Evolutionary conservation across 1,140 invertebrate species (phyloP).

Genomic region (Drosophila busckii): DNA sequence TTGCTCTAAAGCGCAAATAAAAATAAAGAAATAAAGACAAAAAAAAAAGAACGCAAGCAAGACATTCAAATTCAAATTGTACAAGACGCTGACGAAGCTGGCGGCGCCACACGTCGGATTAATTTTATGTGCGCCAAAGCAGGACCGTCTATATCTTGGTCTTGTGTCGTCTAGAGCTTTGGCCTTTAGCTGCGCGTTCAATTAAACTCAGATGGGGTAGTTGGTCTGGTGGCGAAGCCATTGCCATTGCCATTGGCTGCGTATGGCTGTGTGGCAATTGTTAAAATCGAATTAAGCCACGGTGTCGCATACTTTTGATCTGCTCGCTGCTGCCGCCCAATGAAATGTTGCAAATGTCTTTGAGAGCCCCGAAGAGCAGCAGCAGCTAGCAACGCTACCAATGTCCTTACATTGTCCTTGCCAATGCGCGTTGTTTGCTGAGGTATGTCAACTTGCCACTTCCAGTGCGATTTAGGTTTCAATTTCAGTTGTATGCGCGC

Average conservation of each 20-base stretch:
- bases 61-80: conserved; percentile 76
- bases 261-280: conserved; percentile 55
- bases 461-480: conserved; percentile 42
- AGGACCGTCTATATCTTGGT: conserved; percentile 14
- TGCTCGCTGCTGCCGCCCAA: conserved; percentile 58
- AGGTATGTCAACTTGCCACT: conserved; percentile 21
- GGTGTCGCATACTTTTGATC: conserved; percentile 77
- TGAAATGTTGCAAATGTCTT: conserved; percentile 61
- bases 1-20: conserved; percentile 48
- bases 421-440: conserved; percentile 29
- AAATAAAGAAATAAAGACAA: conserved; percentile 36
- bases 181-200: conserved; percentile 30
- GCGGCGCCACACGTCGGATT: conserved; percentile 74
- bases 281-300: conserved; percentile 77
- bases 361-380: neutral
- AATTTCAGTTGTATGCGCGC: conserved; percentile 64
- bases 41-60: conserved; percentile 38
- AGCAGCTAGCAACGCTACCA: conserved; percentile 14
- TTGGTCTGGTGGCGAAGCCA: neutral
- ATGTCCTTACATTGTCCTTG: conserved; percentile 75
- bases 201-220: conserved; percentile 40
- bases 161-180: conserved; percentile 8
- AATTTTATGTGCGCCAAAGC: conserved; percentile 66
- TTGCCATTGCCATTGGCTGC: conserved; percentile 64
- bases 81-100: conserved; percentile 65